Evolutionary conservation across 2,888 invertebrate genomes (phyloP), one percentile per base, ranked within the genome.

Genomic region (Dasypogon diadema): DNA sequence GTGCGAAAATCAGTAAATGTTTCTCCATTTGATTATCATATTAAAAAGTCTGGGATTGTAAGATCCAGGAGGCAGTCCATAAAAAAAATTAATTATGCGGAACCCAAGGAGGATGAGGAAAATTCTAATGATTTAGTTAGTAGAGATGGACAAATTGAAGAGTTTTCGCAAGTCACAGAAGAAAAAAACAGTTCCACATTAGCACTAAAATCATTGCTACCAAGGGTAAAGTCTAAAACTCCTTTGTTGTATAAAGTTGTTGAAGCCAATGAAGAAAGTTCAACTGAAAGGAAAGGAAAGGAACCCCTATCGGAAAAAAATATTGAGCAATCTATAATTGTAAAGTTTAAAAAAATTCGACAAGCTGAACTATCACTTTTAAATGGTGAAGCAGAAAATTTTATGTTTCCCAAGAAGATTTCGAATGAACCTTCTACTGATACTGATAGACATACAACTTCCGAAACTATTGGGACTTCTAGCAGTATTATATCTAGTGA

Each of bases 361-460:
- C 89, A 90, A 65, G 91, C 93, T 0, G 93, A 94, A 83, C 82
- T 95, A 65, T 90, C 91, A 0, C 89, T 92, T 65, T 85, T 95
- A 60, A 94, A 93, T 81, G 93, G 94, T 80, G 95, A 95, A 83
- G 95, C 95, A 0, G 94, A 94, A 81, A 94, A 92, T 80, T 95
- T 95, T 82, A 91, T 95, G 90, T 95, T 95, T 82, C 92, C 94
- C 0, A 91, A 90, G 80, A 77, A 75, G 46, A 81, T 81, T 46
- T 84, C 84, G 10, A 85, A 83, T 65, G 85, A 85, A 46, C 22
- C 37, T n/a, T 74, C 82, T 8, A 90, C 90, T 0, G 89, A 89
- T 78, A 83, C 84, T 14, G 87, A 88, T 55, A 87, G 87, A 2
- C 87, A 88, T 5, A 88, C 87, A 54, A 87, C 86, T 54, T 89